Evolutionary conservation across 2,888 invertebrate species (phyloP).

Genomic region (Papilio protenor): DNA sequence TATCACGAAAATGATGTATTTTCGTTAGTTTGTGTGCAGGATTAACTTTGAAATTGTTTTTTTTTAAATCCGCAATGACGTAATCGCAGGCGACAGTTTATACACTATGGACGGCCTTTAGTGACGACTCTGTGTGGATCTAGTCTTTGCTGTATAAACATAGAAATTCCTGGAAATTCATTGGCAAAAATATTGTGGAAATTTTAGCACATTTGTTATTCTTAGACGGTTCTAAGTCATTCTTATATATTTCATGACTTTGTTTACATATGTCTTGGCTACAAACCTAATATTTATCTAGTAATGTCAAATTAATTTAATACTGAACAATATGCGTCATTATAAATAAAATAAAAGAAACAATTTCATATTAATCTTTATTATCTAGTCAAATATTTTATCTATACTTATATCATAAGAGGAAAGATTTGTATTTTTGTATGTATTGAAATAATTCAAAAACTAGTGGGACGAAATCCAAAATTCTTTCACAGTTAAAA

Average conservation of each 20-base stretch:
- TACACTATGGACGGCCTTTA: not conserved
- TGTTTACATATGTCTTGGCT: constrained; percentile 5
- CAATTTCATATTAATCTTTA: too few species aligned
- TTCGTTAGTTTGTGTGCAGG: too few species aligned
- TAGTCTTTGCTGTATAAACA: not conserved
- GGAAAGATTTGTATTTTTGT: too few species aligned
- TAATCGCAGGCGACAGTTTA: too few species aligned
- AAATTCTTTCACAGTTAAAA: too few species aligned
- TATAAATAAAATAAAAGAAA: not conserved
- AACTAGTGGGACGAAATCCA: too few species aligned
- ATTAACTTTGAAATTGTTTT: too few species aligned
- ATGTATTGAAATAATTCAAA: too few species aligned
- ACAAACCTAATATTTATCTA: not conserved
- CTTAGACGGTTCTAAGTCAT: not conserved
- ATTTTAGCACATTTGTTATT: not conserved
- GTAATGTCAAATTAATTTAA: constrained; percentile 4
- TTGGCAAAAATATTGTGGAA: not conserved
- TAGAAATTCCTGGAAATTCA: not conserved
- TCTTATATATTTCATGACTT: not conserved
- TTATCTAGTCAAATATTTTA: too few species aligned
- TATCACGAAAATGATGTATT: too few species aligned
- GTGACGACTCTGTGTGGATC: not conserved
- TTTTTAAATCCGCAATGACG: too few species aligned
- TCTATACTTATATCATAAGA: too few species aligned
- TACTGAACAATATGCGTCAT: not conserved